A percentile compares a stretch with the other conserved stretches of the same genome.
phyloP scores from a whole-genome alignment of 35 echinoderm and acorn worm genomes.

The Apostichopus californicus region DNA sequence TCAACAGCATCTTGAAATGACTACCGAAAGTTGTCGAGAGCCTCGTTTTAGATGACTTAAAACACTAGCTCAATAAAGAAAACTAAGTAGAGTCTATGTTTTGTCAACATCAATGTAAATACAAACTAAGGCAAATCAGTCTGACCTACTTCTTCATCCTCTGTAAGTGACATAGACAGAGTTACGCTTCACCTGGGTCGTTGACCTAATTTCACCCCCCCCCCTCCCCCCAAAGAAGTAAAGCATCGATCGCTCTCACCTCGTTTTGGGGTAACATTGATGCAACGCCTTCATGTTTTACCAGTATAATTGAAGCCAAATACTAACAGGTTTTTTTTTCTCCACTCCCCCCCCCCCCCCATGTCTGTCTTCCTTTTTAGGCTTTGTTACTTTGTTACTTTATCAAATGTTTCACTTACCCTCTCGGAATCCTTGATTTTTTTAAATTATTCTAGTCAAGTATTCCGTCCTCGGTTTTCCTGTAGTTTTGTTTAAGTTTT shows the following conservation, averaged over 20 bases:
- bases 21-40: no score
- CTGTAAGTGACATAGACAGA: not conserved
- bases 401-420: conserved; percentile 5
- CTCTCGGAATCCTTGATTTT: conserved; percentile 12
- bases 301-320: not conserved
- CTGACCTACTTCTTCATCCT: not conserved
- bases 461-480: conserved; percentile 26
- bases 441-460: conserved; percentile 20
- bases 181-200: not conserved
- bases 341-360: not conserved
- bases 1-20: no score
- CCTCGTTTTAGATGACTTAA: no score
- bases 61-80: no score
- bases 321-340: not conserved
- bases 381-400: not conserved
- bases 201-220: not conserved
- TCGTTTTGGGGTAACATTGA: conserved; percentile 26
- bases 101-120: no score
- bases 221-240: not conserved
- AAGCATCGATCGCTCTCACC: not conserved
- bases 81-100: no score
- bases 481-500: not conserved
- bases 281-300: conserved; percentile 10
- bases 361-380: not conserved
- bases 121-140: not conserved